These are phyloP conservation scores for Anthrax anthrax DNA, from an alignment of 2,888 invertebrate genomes.

Conservation along the genomic window DNA sequence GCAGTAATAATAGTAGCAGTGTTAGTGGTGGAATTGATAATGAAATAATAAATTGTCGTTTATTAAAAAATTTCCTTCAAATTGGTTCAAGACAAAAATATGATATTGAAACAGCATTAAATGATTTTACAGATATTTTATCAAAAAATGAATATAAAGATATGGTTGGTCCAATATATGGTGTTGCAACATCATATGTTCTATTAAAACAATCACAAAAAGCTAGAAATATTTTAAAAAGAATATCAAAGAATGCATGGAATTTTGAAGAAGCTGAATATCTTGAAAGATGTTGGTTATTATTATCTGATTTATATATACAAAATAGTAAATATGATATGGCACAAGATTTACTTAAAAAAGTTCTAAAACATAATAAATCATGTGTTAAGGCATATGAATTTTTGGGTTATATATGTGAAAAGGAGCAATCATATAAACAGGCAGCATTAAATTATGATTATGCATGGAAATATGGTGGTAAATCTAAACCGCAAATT, in stretches of 20 bases:
- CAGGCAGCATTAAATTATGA: slow-evolving; percentile 73
- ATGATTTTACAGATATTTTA: slow-evolving; percentile 56
- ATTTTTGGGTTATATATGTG: slow-evolving; percentile 63
- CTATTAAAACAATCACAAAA: slow-evolving; percentile 80
- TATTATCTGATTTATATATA: slow-evolving; percentile 81
- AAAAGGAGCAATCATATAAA: slow-evolving; percentile 82
- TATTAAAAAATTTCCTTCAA: slow-evolving; percentile 67
- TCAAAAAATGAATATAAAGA: slow-evolving; percentile 59
- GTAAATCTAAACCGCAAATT: slow-evolving; percentile 65
- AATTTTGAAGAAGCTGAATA: slow-evolving; percentile 93
- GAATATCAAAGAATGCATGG: slow-evolving; percentile 75
- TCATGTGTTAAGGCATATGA: slow-evolving; percentile 87
- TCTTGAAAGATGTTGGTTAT: slow-evolving; percentile 86
- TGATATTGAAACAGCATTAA: slow-evolving; percentile 70
- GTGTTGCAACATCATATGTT: slow-evolving; percentile 61
- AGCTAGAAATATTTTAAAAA: slow-evolving; percentile 84
- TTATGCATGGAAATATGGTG: slow-evolving; percentile 69
- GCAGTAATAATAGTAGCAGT: too few species aligned
- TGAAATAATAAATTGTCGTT: slow-evolving; percentile 49
- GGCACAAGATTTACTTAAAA: slow-evolving; percentile 66
- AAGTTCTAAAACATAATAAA: slow-evolving; percentile 67
- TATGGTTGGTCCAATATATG: slow-evolving; percentile 74
- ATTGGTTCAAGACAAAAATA: slow-evolving; percentile 72
- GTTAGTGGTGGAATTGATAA: slow-evolving; percentile 45
- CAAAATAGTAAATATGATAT: slow-evolving; percentile 72